Percentiles rank a stretch among this genome's conserved stretches.
These are phyloP conservation scores for Tridacna gigas DNA, from an alignment of 2,888 invertebrate genomes.

Conservation along the genomic window DNA sequence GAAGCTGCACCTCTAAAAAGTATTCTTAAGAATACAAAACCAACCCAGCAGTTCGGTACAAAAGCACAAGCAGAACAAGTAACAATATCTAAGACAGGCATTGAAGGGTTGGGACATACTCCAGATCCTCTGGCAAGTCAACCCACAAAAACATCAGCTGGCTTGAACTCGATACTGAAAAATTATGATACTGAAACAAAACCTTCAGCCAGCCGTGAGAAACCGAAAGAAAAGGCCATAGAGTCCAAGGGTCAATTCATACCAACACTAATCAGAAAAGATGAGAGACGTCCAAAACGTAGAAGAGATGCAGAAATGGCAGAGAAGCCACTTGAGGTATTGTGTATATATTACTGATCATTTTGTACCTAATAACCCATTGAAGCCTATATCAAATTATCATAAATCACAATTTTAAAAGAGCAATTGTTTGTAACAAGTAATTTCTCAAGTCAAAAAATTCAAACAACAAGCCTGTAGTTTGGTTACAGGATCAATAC, in stretches of 20 bases:
- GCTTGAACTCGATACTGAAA: not conserved
- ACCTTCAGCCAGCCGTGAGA: not conserved
- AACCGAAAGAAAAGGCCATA: not conserved
- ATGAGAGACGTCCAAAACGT: not conserved
- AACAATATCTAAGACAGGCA: not conserved
- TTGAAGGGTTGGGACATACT: not conserved
- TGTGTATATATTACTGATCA: not conserved
- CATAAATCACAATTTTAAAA: too few relatives aligned
- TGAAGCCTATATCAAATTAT: too few relatives aligned
- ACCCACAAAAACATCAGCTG: not conserved
- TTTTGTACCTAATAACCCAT: too few relatives aligned
- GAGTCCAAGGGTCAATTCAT: not conserved
- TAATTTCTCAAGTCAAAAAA: too few relatives aligned
- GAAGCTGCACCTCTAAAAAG: not conserved
- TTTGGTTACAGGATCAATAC: too few relatives aligned
- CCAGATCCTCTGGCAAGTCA: not conserved
- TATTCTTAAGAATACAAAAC: not conserved
- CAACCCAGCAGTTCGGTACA: not conserved
- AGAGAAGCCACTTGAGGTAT: not conserved
- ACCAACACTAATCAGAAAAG: not conserved
- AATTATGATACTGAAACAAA: constrained; percentile 11
- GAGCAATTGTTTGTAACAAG: too few relatives aligned
- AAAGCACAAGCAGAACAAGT: not conserved
- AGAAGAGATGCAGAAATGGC: not conserved
- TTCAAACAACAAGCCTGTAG: too few relatives aligned